phyloP scores from a whole-genome alignment of 2,113 vertebrate genomes.

The Calcarius ornatus region DNA sequence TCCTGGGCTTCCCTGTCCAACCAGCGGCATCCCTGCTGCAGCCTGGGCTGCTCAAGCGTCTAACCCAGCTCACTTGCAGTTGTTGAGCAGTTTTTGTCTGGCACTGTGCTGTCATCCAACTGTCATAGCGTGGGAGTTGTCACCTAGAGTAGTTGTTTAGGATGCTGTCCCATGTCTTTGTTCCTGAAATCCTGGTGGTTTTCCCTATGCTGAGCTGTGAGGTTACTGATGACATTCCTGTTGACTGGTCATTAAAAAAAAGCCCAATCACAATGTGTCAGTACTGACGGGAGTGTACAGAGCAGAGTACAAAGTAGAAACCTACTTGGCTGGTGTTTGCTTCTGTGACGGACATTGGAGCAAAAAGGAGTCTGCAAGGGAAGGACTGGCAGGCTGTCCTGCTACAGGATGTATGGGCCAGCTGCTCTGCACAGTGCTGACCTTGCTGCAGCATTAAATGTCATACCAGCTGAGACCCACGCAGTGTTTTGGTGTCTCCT shows the following conservation, averaged over 20 bases:
- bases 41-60: not conserved
- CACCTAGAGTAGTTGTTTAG: not conserved
- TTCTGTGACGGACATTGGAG: not conserved
- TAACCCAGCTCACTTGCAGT: not conserved
- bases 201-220: not conserved
- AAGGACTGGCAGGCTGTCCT: not conserved
- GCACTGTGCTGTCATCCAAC: not conserved
- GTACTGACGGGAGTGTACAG: not conserved
- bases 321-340: fast-evolving
- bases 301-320: not conserved
- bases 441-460: not conserved
- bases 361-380: not conserved
- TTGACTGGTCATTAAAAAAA: not conserved
- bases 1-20: not conserved
- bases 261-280: fast-evolving
- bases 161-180: not conserved
- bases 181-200: not conserved
- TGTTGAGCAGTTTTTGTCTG: not conserved
- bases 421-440: not conserved
- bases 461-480: not conserved
- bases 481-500: not conserved
- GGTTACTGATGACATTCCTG: not conserved
- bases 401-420: not conserved
- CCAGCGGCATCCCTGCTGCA: not conserved
- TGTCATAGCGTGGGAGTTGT: not conserved